Conservation (phyloP, 1,140 invertebrate genomes). For the Hyles euphorbiae region DNA sequence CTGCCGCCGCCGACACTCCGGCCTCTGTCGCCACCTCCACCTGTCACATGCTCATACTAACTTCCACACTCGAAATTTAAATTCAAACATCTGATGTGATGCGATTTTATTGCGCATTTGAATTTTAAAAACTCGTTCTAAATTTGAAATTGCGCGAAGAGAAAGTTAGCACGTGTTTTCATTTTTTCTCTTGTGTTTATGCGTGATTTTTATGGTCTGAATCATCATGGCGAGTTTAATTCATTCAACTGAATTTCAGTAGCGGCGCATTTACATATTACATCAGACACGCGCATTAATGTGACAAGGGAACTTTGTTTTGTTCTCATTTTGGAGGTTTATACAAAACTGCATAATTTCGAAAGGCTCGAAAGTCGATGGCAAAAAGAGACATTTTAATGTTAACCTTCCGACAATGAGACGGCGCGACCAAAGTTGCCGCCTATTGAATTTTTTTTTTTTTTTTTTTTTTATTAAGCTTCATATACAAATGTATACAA, state of each 20-base stretch:
- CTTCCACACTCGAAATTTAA: conserved; percentile 48
- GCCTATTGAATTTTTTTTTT: conserved; percentile 60
- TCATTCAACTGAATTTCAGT: conserved; percentile 2
- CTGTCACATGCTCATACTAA: conserved; percentile 14
- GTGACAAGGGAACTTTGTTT: too few relatives aligned
- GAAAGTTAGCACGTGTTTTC: not conserved
- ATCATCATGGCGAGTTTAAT: not conserved
- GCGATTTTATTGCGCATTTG: conserved; percentile 34
- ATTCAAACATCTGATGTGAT: conserved; percentile 41
- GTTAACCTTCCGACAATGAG: conserved; percentile 28
- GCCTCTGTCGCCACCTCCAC: not conserved
- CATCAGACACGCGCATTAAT: too few relatives aligned
- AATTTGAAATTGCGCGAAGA: conserved; percentile 19
- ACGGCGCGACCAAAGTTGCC: conserved; percentile 41
- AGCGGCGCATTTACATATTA: too few relatives aligned
- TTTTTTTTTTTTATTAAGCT: too few relatives aligned
- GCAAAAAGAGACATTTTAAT: conserved; percentile 1
- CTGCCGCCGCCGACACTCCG: not conserved
- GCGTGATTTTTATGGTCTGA: not conserved
- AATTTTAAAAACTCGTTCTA: conserved; percentile 39
- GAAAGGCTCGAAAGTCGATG: not conserved
- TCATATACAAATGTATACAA: too few relatives aligned
- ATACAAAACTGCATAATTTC: not conserved
- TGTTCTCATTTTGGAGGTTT: too few relatives aligned
- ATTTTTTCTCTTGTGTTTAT: conserved; percentile 2